These are phyloP conservation scores for Corynorhinus townsendii DNA, from an alignment of 2,113 vertebrate species.

Conservation along the genomic window DNA sequence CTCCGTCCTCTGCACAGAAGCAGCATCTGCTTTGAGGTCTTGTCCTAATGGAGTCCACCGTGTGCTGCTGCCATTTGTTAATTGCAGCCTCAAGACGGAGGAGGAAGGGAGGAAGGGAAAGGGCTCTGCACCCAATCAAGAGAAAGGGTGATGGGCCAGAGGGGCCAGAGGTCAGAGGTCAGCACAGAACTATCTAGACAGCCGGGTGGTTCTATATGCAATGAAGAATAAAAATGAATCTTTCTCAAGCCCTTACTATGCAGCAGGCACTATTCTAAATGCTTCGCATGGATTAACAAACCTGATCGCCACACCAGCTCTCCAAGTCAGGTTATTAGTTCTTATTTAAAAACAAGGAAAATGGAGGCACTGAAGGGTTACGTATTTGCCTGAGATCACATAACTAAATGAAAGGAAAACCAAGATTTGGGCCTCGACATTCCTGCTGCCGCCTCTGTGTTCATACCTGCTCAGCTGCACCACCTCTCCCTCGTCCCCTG, in stretches of 20 bases:
- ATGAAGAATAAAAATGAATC: neutral
- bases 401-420: neutral
- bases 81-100: constrained; percentile 47
- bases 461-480: neutral
- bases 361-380: neutral
- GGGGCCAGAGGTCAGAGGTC: neutral
- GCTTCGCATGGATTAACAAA: neutral
- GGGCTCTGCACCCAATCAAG: neutral
- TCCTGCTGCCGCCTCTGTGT: neutral
- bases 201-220: neutral
- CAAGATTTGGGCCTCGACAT: neutral
- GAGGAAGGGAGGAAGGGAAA: neutral
- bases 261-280: neutral
- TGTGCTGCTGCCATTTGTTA: constrained; percentile 78
- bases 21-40: constrained; percentile 84
- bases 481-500: fast-evolving
- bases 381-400: neutral
- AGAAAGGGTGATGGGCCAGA: neutral
- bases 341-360: neutral
- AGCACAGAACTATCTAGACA: neutral
- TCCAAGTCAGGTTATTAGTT: neutral
- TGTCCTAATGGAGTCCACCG: constrained; percentile 88
- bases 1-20: constrained; percentile 61
- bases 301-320: neutral
- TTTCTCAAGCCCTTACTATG: neutral